Base-by-base conservation (phyloP, 2,888 invertebrate genomes). In the Epinotia ramella region DNA sequence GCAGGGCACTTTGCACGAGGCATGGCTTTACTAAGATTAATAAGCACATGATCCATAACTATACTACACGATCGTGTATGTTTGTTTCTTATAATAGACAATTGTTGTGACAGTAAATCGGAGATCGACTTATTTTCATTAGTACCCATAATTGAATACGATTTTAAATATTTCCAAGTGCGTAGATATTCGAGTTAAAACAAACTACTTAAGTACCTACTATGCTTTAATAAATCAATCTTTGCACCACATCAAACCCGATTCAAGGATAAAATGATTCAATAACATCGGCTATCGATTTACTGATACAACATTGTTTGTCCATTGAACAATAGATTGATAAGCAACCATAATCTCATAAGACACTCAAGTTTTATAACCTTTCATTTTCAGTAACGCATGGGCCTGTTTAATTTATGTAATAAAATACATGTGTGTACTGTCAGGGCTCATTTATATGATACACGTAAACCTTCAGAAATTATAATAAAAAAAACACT, bases 61-160 rank as follows among this genome's bases (percentile, higher is more conserved):
- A 87, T 84, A 67, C 71, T 44, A 89, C 90, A 79, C 88, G 86
- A 83, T 93, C 93, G 92, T 92, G 93, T 94, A 94, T 84, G 93
- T 94, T 86, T 78, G 67, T 59, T 62, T 28, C 57, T 40, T 78
- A 73, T 44, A 1, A 16, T 12, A 49, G 13, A 67, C 33, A 53
- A 60, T 18, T 59, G 13, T 72, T 72, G 68, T 72, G 49, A 60
- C 72, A 63, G 44, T 77, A 73, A 77, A 68, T 49, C 64, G 49
- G 66, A 24, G 49, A 13, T 7, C 13, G 49, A 18, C 28, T 1
- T 46, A 13, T 33, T 49, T 24, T 16, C 1, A 33, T 13, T 62
- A 28, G 4, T 40, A 7, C 57, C 5, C 6, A 16, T 16, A 64
- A 11, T 64, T 46, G 44, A 18, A 33, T 18, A n/a, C 7, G 16